Evolutionary conservation across 1,140 invertebrate species (phyloP).

Genomic region (Drosophila trapezifrons): DNA sequence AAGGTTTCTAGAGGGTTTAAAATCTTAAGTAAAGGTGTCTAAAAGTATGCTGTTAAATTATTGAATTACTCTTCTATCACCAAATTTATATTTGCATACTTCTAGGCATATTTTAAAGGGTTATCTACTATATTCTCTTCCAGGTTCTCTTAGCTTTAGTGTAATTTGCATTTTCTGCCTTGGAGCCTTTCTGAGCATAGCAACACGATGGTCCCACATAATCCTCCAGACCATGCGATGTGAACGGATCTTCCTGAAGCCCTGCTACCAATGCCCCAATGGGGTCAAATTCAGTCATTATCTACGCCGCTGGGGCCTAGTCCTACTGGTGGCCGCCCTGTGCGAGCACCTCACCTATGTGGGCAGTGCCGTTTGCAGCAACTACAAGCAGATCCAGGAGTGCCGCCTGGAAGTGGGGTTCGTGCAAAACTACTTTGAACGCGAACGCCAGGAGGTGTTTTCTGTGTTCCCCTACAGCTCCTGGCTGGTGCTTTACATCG

Average conservation of each 20-base stretch:
- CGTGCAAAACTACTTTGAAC: conserved; percentile 67
- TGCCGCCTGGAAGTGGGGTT: conserved; percentile 70
- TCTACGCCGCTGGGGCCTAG: conserved; percentile 50
- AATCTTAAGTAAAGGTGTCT: too few species aligned
- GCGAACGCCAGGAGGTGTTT: conserved; percentile 73
- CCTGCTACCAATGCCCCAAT: conserved; percentile 47
- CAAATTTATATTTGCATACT: too few species aligned
- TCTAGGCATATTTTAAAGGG: neutral
- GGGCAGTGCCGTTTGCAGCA: conserved; percentile 69
- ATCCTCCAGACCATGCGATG: conserved; percentile 49
- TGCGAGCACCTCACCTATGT: conserved; percentile 72
- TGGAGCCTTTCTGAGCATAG: conserved; percentile 52
- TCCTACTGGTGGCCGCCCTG: conserved; percentile 46
- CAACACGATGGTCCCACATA: conserved; percentile 60
- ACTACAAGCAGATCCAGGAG: conserved; percentile 64
- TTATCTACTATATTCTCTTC: neutral
- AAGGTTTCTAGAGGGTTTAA: too few species aligned
- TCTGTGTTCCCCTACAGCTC: conserved; percentile 52
- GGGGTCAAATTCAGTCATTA: conserved; percentile 43
- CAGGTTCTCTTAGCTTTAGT: conserved; percentile 76
- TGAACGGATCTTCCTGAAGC: conserved; percentile 59
- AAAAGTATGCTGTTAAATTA: too few species aligned
- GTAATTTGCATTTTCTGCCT: conserved; percentile 69
- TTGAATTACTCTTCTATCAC: too few species aligned
- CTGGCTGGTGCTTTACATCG: conserved; percentile 60